These are phyloP conservation scores for Oceanodroma tethys DNA, from an alignment of 2,113 vertebrate species.

Conservation along the genomic window DNA sequence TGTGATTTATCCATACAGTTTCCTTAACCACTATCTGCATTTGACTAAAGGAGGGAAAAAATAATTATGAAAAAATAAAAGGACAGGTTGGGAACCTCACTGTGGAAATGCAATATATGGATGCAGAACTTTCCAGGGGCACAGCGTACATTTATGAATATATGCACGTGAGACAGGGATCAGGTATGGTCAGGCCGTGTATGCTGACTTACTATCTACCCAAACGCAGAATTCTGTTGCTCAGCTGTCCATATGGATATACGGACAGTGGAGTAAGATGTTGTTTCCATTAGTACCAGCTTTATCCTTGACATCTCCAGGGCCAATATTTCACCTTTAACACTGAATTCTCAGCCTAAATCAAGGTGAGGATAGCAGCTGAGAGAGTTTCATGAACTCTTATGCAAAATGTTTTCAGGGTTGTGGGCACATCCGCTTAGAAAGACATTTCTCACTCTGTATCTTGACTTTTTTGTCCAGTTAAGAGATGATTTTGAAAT, in stretches of 20 bases:
- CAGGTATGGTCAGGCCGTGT: accelerated
- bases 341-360: background rate
- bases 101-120: background rate
- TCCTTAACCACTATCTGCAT: background rate
- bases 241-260: background rate
- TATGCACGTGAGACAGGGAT: background rate
- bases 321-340: background rate
- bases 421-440: accelerated
- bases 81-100: background rate
- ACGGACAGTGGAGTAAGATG: background rate
- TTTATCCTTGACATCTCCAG: background rate
- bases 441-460: background rate
- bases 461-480: background rate
- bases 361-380: background rate
- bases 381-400: background rate
- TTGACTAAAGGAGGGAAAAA: background rate
- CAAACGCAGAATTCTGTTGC: background rate
- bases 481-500: background rate
- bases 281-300: background rate
- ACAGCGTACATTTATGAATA: background rate
- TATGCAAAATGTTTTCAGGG: background rate
- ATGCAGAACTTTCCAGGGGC: background rate
- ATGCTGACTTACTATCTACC: background rate
- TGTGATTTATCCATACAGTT: conserved; percentile 18
- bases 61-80: background rate